phyloP scores from a whole-genome alignment of 2,888 invertebrate species.

The Oasisia sp. region DNA sequence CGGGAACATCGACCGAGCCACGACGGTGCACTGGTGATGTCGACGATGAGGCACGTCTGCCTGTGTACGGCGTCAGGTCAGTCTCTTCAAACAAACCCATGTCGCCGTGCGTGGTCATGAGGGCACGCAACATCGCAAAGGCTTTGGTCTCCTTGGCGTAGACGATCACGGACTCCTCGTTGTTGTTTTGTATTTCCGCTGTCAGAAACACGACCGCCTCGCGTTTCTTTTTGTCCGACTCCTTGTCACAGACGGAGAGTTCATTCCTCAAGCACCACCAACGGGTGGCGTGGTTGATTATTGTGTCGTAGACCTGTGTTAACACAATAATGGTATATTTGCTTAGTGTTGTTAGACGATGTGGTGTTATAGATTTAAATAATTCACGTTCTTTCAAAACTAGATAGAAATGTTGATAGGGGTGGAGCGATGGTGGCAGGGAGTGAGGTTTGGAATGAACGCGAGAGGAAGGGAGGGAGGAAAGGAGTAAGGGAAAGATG shows the following conservation, averaged over 20 bases:
- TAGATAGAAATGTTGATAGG: too few species aligned
- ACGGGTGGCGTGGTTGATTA: constrained; percentile 36
- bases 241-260: constrained; percentile 47
- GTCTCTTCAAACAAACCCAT: constrained; percentile 54
- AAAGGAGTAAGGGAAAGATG: too few species aligned
- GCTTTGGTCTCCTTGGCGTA: constrained; percentile 53
- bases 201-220: constrained; percentile 50
- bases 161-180: constrained; percentile 50
- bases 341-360: not conserved
- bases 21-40: not conserved
- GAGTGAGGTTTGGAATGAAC: too few species aligned
- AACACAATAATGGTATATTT: not conserved
- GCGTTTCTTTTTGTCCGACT: constrained; percentile 42
- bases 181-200: constrained; percentile 49
- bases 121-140: constrained; percentile 48
- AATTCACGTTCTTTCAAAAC: too few species aligned
- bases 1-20: not conserved
- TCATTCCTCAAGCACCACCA: constrained; percentile 57
- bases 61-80: constrained; percentile 39
- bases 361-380: not conserved
- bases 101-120: constrained; percentile 47
- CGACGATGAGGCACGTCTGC: not conserved
- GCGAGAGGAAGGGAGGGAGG: too few species aligned
- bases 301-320: constrained; percentile 32
- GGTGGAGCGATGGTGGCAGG: too few species aligned